These are phyloP conservation scores for Nasonia oneida DNA, from an alignment of 2,888 invertebrate species.

Conservation along the genomic window DNA sequence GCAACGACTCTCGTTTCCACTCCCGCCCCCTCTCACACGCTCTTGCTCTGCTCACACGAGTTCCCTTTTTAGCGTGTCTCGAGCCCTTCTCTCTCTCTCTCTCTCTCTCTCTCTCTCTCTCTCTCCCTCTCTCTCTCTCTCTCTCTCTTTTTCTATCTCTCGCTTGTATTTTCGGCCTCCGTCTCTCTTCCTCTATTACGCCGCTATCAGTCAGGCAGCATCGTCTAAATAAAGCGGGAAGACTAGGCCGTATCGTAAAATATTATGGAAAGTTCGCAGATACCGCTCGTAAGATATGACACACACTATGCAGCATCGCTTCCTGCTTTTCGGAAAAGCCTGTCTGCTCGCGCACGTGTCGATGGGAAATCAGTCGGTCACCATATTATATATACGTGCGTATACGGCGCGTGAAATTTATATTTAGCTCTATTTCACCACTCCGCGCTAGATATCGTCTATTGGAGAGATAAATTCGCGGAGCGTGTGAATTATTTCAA, in stretches of 20 bases:
- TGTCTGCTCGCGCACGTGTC: background rate
- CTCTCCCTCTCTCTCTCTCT: too few species aligned
- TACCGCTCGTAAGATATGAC: conserved; percentile 9
- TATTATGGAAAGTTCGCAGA: conserved; percentile 21
- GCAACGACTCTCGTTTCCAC: conserved; percentile 11
- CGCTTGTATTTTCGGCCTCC: background rate
- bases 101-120: background rate
- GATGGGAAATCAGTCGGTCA: background rate
- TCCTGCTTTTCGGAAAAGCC: conserved; percentile 6
- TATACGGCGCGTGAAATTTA: background rate
- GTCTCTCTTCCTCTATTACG: conserved; percentile 14
- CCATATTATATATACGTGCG: background rate
- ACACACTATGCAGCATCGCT: conserved; percentile 18
- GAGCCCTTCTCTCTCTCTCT: background rate
- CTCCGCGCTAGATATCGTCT: background rate
- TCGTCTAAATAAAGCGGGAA: conserved; percentile 23
- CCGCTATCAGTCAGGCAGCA: conserved; percentile 35
- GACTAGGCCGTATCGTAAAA: conserved; percentile 35
- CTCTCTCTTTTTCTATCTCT: background rate
- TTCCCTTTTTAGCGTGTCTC: conserved; percentile 8
- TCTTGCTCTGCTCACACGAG: too few species aligned
- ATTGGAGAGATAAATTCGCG: background rate
- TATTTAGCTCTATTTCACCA: background rate
- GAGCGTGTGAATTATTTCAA: background rate
- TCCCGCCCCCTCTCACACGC: background rate